Base-by-base conservation (phyloP, 2,888 invertebrate species). In the Kryphioiulus occultus region DNA sequence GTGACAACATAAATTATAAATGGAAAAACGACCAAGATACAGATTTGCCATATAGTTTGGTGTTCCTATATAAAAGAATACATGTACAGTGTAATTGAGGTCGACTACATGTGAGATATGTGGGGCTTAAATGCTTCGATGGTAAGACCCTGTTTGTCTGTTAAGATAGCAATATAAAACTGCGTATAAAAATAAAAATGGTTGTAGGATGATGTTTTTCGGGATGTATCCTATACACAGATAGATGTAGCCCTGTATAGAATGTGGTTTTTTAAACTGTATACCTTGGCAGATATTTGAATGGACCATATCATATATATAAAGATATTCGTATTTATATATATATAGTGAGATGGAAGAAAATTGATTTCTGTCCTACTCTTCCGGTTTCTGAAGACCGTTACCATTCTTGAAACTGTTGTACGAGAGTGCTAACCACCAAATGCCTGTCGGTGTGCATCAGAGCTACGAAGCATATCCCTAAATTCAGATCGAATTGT, bases 81-180 rank as follows among this genome's bases (percentile, higher is more conserved):
- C 78, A 78, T 78, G 30, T 30, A 78, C 15, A 78, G 78, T 78
- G 78, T 78, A 78, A 78, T 78, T 78, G 78, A 78, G 78, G 26
- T 32, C 30, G 78, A 78, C 17, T 78, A 32, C 78, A 78, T 30
- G 30, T 32, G 78, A 32, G 78, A 78, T 78, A 78, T 78, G 78
- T 78, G 78, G 78, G 78, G 30, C 78, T 78, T 78, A 78, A 78
- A 78, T 78, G 78, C 78, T 78, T 78, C 78, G 78, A 78, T 78
- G 78, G 78, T 78, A 78, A 78, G 78, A 78, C 78, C 78, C 78
- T 78, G 78, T 78, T 78, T 78, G 78, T 78, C 78, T 78, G 78
- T 78, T 32, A 78, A 78, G 78, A 78, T 78, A 78, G 78, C 78
- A 78, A 78, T 78, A 78, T 78, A 78, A 78, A 78, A 78, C 78